phyloP scores from a whole-genome alignment of 53 echinoderm and acorn worm genomes.

The Paracentrotus lividus region DNA sequence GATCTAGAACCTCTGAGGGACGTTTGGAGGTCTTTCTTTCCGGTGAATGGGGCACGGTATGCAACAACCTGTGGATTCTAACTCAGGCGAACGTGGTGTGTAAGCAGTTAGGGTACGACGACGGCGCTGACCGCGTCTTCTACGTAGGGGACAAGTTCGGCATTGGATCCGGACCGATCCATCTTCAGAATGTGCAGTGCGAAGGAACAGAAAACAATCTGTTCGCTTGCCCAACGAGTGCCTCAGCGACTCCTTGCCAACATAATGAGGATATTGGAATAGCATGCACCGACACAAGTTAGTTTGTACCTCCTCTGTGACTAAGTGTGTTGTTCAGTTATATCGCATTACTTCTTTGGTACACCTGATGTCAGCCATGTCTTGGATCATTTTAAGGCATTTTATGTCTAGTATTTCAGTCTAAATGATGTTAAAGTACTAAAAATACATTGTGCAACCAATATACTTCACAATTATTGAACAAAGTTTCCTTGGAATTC shows the following conservation, averaged over 20 bases:
- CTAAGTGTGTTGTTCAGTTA: too few species aligned
- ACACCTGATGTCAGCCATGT: too few species aligned
- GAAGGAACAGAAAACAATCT: not conserved
- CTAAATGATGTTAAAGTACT: too few species aligned
- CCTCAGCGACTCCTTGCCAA: not conserved
- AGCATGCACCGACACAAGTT: not conserved
- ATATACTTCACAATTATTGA: too few species aligned
- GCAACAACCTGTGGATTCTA: not conserved
- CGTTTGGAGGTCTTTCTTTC: not conserved
- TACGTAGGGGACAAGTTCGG: not conserved
- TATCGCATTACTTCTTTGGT: too few species aligned
- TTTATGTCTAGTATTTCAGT: too few species aligned
- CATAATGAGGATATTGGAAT: constrained; percentile 11
- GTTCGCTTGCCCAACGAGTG: not conserved
- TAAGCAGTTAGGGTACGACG: constrained; percentile 4
- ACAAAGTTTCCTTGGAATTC: too few species aligned
- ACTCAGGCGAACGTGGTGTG: constrained; percentile 1
- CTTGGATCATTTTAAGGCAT: too few species aligned
- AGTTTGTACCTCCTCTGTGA: not conserved
- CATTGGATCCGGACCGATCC: not conserved
- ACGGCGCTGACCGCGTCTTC: not conserved
- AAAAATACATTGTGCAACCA: too few species aligned
- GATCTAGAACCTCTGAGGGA: not conserved
- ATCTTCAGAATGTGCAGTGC: not conserved
- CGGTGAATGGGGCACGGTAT: not conserved